A percentile compares a stretch with the other conserved stretches of the same genome.
Evolutionary conservation across 1,140 invertebrate species (phyloP).

Genomic region (Rhysida immarginata): DNA sequence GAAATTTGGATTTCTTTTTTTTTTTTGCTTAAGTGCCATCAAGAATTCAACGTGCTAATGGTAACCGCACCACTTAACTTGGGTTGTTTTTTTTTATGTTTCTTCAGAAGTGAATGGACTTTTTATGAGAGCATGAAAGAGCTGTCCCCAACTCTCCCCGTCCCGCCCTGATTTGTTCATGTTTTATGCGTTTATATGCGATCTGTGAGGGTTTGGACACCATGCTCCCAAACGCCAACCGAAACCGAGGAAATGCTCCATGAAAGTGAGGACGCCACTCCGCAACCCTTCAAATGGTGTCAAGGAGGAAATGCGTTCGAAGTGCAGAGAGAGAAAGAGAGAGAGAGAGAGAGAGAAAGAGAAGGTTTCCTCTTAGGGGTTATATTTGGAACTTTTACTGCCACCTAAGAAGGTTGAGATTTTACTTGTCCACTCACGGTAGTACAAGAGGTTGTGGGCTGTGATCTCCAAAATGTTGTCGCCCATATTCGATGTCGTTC

Average conservation of each 20-base stretch:
- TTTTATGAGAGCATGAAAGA: too few species aligned
- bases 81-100: too few species aligned
- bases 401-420: neutral
- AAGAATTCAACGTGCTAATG: too few species aligned
- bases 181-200: too few species aligned
- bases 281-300: neutral
- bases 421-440: slow-evolving; percentile 37
- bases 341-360: slow-evolving; percentile 7
- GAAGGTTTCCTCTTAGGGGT: neutral
- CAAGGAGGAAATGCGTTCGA: neutral
- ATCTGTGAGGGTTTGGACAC: too few species aligned
- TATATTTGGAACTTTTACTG: neutral
- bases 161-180: too few species aligned
- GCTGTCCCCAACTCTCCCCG: too few species aligned
- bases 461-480: slow-evolving; percentile 34
- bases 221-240: too few species aligned
- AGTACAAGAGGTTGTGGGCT: slow-evolving; percentile 42
- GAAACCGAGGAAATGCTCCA: neutral
- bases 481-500: slow-evolving; percentile 48
- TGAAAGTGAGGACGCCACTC: neutral
- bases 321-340: slow-evolving; percentile 5
- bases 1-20: too few species aligned
- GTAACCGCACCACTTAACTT: too few species aligned
- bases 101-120: too few species aligned
- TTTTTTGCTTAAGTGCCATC: too few species aligned